Base-by-base conservation (phyloP, 2,113 vertebrate genomes). In the Naja naja region DNA sequence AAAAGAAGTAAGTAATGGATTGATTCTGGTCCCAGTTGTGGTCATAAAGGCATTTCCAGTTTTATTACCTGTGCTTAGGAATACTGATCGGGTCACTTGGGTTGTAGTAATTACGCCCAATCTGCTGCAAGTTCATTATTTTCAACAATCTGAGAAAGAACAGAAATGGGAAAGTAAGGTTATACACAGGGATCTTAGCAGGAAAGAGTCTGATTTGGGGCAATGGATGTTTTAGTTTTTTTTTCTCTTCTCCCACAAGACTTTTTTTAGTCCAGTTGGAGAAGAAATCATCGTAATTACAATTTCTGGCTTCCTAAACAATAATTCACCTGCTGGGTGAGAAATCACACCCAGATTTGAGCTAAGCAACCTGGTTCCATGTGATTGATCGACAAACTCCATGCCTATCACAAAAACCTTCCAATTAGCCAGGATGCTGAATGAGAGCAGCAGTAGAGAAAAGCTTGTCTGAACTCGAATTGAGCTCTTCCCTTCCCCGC, bases 41-140 rank as follows among this genome's bases (percentile, higher is more conserved):
- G 0, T 5, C 12, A 69, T 69, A n/a, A 34, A 69, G 30, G 30
- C n/a, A 18, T 69, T 34, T 69, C 20, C 3, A 3, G 20, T 43
- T 91, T 25, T 90, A 90, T 97, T 56, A 99, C 99, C 97, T 98
- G 96, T 99, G 99, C 89, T 98, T 98, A 43, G 98, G 98, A 91
- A 99, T 97, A 95, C 96, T 97, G 87, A 99, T 97, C 0, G 98
- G 98, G 95, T 99, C 98, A 18, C 93, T 96, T 0, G 99, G 98
- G 93, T 98, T 99, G 95, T 99, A 99, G 94, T 98, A 99, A 97
- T 99, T 98, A 69, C 99, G 98, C 92, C 99, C 99, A 92, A 99
- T 99, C 96, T 99, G 99, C 93, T 99, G 99, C 98, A 99, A 98
- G 91, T 98, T 98, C 94, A 99, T 97, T 86, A 99, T 98, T 96